Evolutionary conservation across 53 echinoderm and acorn worm genomes (phyloP), one percentile per base, ranked within the genome.

Genomic region (Actinopyga echinites): DNA sequence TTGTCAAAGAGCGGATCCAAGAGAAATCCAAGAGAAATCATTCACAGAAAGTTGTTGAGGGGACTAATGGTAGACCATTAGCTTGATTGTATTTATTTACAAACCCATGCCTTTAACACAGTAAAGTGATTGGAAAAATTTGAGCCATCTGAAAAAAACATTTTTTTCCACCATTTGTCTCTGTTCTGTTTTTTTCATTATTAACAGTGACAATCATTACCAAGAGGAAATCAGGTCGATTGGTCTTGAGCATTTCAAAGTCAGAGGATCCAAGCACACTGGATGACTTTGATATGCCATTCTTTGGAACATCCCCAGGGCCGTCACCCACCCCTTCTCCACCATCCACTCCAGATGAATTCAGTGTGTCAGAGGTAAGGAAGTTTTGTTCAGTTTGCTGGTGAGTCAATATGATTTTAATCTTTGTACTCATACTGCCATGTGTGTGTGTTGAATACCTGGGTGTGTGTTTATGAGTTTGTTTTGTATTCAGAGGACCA

Each of bases 301-400:
- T 58, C 6, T 95, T 95, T 87, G 95, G 95, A 22, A 75, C 23
- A 26, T 95, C 95, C 5, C 95, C 95, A 56, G 95, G 95, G 32
- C 93, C 91, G 2, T 93, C 93, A n/a, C 95, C 95, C 0, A 91
- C 93, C 26, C 87, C 91, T 30, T 89, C 95, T 21, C 93, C 95
- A 5, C 93, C 95, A n/a, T 89, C 93, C 17, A 91, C 91, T 1
- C 67, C 83, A 9, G 87, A 84, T 74, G 93, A 93, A 26, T 69
- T 67, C 37, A 79, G 66, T 32, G 49, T 91, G 30, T 93, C 95
- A 15, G 93, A 95, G 82, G 95, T 95, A 30, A 79, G 79, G 1
- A 32, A 2, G 19, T 8, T 25, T 60, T 2, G 28, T 10, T 10
- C 23, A 25, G 60, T 7, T 55, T 55, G 56, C 20, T 13, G 56